Evolutionary conservation across 2,797 vertebrate genomes (phyloP).

Genomic region (Antrozous pallidus): DNA sequence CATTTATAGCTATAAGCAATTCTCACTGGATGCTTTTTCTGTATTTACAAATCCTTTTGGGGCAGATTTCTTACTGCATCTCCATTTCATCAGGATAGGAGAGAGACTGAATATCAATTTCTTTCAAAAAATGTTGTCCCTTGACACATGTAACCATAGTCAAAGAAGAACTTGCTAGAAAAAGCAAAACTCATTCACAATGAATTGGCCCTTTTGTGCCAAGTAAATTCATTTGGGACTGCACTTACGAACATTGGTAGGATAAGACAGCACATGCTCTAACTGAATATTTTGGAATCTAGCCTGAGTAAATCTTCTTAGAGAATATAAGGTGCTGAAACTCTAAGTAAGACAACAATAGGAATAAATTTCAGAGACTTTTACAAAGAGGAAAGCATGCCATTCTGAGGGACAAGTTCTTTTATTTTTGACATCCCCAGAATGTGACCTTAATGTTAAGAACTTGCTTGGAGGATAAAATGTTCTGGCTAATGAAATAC

Average conservation of each 20-base stretch:
- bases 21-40: background rate
- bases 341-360: background rate
- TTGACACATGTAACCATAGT: background rate
- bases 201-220: constrained; percentile 23
- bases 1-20: constrained; percentile 43
- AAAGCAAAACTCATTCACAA: constrained; percentile 31
- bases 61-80: background rate
- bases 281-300: constrained; percentile 24
- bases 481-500: background rate
- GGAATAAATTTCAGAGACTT: constrained; percentile 3
- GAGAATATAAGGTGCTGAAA: background rate
- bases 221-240: background rate
- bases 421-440: constrained; percentile 14
- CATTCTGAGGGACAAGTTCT: background rate
- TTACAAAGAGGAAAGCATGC: background rate
- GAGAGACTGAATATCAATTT: background rate
- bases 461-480: background rate
- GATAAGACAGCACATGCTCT: background rate
- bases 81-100: background rate
- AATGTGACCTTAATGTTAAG: background rate
- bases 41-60: constrained; percentile 22
- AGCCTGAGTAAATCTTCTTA: background rate
- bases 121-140: background rate
- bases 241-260: background rate
- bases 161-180: constrained; percentile 39